These are phyloP conservation scores for Sitta europaea DNA, from an alignment of 2,113 vertebrate species.

Conservation along the genomic window DNA sequence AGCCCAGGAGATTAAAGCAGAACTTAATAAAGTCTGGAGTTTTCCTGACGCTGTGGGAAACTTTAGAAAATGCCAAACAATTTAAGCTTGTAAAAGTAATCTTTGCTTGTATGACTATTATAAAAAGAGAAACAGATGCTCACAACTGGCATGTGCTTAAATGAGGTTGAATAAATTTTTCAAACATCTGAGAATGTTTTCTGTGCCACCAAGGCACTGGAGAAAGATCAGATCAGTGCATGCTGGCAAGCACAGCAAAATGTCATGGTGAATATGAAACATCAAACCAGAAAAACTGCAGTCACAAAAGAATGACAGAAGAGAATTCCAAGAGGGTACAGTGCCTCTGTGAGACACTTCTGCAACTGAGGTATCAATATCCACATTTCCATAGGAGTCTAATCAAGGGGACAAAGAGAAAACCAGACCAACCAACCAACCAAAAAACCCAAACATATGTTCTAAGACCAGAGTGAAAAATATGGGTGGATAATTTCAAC, in stretches of 20 bases:
- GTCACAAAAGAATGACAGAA: not conserved
- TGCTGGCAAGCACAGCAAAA: not conserved
- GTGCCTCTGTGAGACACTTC: not conserved
- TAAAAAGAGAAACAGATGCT: not conserved
- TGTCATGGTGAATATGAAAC: not conserved
- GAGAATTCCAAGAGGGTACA: not conserved
- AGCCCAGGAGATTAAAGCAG: not conserved
- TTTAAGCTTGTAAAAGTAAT: not conserved
- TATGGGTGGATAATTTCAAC: not conserved
- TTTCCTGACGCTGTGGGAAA: not conserved
- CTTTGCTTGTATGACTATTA: not conserved
- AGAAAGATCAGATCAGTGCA: not conserved
- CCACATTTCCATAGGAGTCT: not conserved
- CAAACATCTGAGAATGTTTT: not conserved
- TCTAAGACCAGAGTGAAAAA: not conserved
- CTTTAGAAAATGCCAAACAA: not conserved
- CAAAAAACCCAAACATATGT: accelerated
- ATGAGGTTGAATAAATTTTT: not conserved
- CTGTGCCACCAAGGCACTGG: not conserved
- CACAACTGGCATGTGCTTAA: not conserved
- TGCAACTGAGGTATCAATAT: not conserved
- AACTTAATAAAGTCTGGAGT: not conserved
- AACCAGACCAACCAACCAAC: not conserved
- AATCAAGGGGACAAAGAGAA: not conserved
- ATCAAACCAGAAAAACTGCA: not conserved